Evolutionary conservation across 2,797 vertebrate species (phyloP), one percentile per base, ranked within the genome.

Genomic region (Neosilurus hyrtlii): DNA sequence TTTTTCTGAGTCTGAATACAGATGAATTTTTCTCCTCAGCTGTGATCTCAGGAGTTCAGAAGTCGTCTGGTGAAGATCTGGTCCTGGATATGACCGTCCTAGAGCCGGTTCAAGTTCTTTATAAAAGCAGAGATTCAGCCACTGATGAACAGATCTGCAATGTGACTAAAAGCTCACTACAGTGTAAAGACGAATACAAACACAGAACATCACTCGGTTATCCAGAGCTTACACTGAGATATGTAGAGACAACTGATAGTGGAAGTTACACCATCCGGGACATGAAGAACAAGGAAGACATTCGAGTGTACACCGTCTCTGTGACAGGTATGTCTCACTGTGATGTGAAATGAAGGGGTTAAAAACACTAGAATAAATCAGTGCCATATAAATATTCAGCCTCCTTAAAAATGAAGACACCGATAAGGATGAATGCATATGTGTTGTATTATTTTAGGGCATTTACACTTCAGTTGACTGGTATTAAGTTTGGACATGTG

Each of bases 191-290:
- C 24, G 22, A 63, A 18, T 78, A 78, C 43, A 61, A 11, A 49
- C 4, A 30, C 59, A 78, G 76, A 78, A 37, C 62, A 37, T 78
- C 37, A 24, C 15, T 63, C 35, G 26, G 14, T 51, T 15, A 49
- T n/a, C 49, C 12, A 5, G 2, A 51, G 1, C n/a, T 78, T 3
- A 49, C 22, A 26, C 76, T 78, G 37, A 78, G 15, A 24, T 12
- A 15, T 8, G 24, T 78, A 37, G 11, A 1, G 35, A 14, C 14
- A n/a, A 63, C 54, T 51, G 76, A 78, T 65, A 26, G 76, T 65
- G 76, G 76, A 49, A 43, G 24, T 63, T 78, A 78, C 54, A 78
- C 43, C 61, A 63, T 78, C 37, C n/a, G 59, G 37, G 37, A 26
- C 43, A 26, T 9, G 0, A 2, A 51, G 59, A 51, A 62, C 22